Base-by-base conservation (phyloP, 2,113 vertebrate genomes). In the Nibea coibor region DNA sequence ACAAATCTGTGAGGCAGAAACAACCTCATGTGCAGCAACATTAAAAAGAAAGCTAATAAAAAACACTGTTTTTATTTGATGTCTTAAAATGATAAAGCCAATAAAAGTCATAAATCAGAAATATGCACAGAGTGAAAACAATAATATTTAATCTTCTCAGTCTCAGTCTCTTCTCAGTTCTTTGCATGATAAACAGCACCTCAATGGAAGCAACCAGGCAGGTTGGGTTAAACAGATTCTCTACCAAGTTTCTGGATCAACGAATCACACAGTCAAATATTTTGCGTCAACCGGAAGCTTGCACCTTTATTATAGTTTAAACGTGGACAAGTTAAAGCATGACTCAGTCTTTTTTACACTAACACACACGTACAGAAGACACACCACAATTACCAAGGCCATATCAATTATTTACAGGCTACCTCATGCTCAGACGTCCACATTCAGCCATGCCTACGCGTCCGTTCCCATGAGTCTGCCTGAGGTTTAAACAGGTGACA, bases 401-500 rank as follows among this genome's bases (percentile, higher is more conserved):
- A 10, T 28, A 85, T 86, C 35, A 86, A 81, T 87, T 83, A 90
- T 85, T 86, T 64, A 91, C 48, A 59, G 59, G 26, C 53, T 22
- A 75, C 72, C 61, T 80, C 69, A 47, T 50, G 62, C 61, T 74
- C 35, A 74, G 59, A 61, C 72, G 78, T 72, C 47, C 53, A 61
- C 14, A 80, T 66, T 70, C 15, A 19, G 35, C 16, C 35, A 51
- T 54, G 43, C 43, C 53, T 20, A n/a, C 6, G 0, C 19, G 0
- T 57, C 31, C 26, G 20, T 39, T 73, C 61, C 31, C 50, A 63
- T 20, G 61, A 62, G 72, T 67, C 57, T 66, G 35, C 12, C 14
- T 20, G 17, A 26, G 54, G 43, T 68, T 84, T 35, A 68, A 67
- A 79, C 20, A 24, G 31, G 20, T 47, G 28, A 71, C 65, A 62